These are phyloP conservation scores for Papilio polytes DNA, from an alignment of 1,140 invertebrate genomes.

Conservation along the genomic window DNA sequence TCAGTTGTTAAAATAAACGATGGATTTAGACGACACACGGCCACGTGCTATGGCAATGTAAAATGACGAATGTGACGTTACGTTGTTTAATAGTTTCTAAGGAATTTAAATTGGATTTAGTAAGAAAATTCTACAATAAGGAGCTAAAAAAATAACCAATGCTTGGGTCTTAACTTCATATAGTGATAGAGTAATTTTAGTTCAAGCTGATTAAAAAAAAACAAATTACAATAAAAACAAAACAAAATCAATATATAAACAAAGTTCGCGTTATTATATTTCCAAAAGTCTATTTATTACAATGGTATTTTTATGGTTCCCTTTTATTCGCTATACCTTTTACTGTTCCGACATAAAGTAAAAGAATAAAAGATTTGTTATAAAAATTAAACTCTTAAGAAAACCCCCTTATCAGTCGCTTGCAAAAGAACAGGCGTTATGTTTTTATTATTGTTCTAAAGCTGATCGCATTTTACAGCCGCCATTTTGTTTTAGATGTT, in stretches of 20 bases:
- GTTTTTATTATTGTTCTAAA: slow-evolving; percentile 76
- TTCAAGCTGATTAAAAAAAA: no score
- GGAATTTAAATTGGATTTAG: no score
- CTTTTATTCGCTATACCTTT: slow-evolving; percentile 63
- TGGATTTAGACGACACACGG: slow-evolving; percentile 57
- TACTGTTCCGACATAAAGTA: slow-evolving; percentile 67
- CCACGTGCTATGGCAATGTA: slow-evolving; percentile 20
- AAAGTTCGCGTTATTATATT: slow-evolving; percentile 40
- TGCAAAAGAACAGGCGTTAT: slow-evolving; percentile 58
- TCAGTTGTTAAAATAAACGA: slow-evolving; percentile 77
- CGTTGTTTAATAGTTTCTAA: no score
- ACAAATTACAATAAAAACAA: no score
- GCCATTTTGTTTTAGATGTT: slow-evolving; percentile 71
- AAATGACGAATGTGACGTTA: slow-evolving; percentile 34
- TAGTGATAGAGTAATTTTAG: no score
- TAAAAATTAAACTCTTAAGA: slow-evolving; percentile 77
- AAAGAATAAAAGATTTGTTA: slow-evolving; percentile 71
- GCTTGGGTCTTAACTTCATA: no score
- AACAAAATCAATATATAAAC: not conserved
- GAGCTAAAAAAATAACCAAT: not conserved
- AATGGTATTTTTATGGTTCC: slow-evolving; percentile 64
- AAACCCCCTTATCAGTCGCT: slow-evolving; percentile 63
- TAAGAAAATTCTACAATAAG: no score
- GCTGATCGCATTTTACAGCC: slow-evolving; percentile 48
- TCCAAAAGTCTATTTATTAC: slow-evolving; percentile 58